A percentile compares a stretch with the other conserved stretches of the same genome.
These are phyloP conservation scores for Flexamia atlantica DNA, from an alignment of 2,888 invertebrate species.

Conservation along the genomic window DNA sequence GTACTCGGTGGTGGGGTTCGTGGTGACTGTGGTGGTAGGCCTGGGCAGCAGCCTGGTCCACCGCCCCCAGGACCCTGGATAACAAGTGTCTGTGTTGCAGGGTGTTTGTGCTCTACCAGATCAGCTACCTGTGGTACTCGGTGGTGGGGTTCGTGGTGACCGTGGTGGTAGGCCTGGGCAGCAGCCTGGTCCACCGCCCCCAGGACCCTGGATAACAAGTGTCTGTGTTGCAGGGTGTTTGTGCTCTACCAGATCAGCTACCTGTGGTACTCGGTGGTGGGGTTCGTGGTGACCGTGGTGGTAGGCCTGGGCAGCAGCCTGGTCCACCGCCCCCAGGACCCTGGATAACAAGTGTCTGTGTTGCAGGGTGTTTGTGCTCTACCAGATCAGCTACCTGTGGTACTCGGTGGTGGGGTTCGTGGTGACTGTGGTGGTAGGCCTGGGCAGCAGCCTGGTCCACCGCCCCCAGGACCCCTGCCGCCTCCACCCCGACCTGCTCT, in stretches of 20 bases:
- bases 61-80: constrained; percentile 79
- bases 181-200: constrained; percentile 83
- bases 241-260: constrained; percentile 87
- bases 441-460: constrained; percentile 84
- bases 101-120: constrained; percentile 78
- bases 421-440: constrained; percentile 85
- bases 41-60: constrained; percentile 84
- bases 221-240: constrained; percentile 55
- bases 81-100: constrained; percentile 50
- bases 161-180: constrained; percentile 83
- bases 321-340: constrained; percentile 80
- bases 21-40: constrained; percentile 85
- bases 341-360: constrained; percentile 69
- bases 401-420: constrained; percentile 90
- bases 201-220: constrained; percentile 76
- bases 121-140: constrained; percentile 95
- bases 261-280: constrained; percentile 93
- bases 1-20: constrained; percentile 91
- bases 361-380: constrained; percentile 74
- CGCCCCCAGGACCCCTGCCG: constrained; percentile 80
- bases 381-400: constrained; percentile 93
- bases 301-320: constrained; percentile 87
- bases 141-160: constrained; percentile 87
- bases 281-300: constrained; percentile 84
- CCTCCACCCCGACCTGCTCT: constrained; percentile 82